Percentiles rank a stretch among this genome's conserved stretches.
Conservation (phyloP, 2,113 vertebrate species). For the Tympanuchus pallidicinctus region DNA sequence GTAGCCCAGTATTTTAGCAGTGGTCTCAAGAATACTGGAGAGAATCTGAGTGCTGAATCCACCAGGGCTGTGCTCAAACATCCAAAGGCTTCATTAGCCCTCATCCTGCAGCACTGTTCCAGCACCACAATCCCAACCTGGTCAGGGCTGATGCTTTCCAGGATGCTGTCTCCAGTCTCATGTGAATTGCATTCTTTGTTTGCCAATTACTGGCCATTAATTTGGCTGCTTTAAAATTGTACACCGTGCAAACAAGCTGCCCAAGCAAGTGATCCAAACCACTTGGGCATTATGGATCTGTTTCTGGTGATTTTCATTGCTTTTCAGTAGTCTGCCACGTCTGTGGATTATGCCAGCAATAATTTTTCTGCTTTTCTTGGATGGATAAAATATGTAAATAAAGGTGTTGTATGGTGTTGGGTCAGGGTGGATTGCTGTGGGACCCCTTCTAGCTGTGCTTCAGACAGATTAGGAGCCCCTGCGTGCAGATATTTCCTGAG, state of each 20-base stretch:
- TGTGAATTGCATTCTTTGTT: neutral
- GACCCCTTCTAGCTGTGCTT: neutral
- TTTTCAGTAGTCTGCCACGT: neutral
- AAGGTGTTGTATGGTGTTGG: neutral
- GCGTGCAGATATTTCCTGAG: neutral
- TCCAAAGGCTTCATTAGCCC: neutral
- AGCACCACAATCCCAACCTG: neutral
- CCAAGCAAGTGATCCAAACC: neutral
- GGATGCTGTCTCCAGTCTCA: neutral
- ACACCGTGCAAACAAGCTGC: neutral
- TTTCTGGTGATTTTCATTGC: neutral
- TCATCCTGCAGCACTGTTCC: neutral
- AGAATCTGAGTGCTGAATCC: neutral
- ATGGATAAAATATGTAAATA: neutral
- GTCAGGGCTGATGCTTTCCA: constrained; percentile 14
- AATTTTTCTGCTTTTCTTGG: constrained; percentile 10
- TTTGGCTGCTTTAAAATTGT: neutral
- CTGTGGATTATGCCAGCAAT: neutral
- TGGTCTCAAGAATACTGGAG: neutral
- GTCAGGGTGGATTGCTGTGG: neutral
- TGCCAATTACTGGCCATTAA: neutral
- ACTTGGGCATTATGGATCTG: neutral
- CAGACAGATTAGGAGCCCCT: neutral
- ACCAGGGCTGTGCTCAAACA: neutral
- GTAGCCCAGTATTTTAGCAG: neutral